Base-by-base conservation (phyloP, 1,140 invertebrate genomes). In the Dendroctonus ponderosae region DNA sequence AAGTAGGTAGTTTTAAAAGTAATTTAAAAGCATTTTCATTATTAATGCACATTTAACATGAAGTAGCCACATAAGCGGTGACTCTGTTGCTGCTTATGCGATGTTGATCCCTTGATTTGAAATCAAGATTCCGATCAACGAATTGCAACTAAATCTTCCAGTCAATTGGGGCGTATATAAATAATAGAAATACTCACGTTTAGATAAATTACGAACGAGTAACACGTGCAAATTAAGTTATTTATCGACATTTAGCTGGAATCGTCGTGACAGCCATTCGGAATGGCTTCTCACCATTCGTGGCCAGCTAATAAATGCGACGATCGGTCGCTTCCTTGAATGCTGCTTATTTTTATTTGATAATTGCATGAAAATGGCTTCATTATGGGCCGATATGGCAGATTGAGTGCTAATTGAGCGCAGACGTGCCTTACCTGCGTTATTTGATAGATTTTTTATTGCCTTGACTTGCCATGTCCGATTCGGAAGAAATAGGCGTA, bases 301-400 rank as follows among this genome's bases (percentile, higher is more conserved):
- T 41, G 44, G 60, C 15, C 14, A 54, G 12, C 12, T n/a, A 41
- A 51, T 51, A 51, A 61, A 51, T 14, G 48, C 51, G 26, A 14
- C 42, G 46, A 39, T 62, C 59, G 39, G 9, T 43, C n/a, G 49
- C 56, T 66, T 66, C 63, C 63, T 66, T 66, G 63, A 42, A 66
- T 53, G 44, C 38, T 44, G 39, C 14, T 66, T 50, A 66, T 59
- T 66, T 66, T 66, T 59, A 66, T 66, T 66, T 59, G 63, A 59
- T 66, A 66, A 66, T 66, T 49, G 63, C 63, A 66, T 66, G 54
- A 66, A 57, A 66, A 66, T 66, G 50, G 56, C 63, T 66, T 66
- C 63, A 66, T 66, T 66, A 66, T 39, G 6, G 8, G 43, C 63
- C 14, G 8, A 57, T 66, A 66, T 57, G 54, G 63, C 44, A 66